phyloP scores from a whole-genome alignment of 2,113 vertebrate species.

The Dinomys branickii region DNA sequence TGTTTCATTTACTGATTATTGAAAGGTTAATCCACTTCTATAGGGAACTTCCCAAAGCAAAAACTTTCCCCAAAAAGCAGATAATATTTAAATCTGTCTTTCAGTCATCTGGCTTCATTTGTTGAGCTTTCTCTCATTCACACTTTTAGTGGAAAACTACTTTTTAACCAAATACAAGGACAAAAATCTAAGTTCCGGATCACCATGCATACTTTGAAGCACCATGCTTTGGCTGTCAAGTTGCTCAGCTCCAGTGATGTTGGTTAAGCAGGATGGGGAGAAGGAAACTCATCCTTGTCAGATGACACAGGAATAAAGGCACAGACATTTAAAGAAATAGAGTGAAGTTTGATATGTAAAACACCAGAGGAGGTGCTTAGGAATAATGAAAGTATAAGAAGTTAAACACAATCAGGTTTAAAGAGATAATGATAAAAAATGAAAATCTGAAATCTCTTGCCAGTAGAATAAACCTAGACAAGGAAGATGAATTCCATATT shows the following conservation, averaged over 20 bases:
- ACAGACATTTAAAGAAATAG: constrained; percentile 69
- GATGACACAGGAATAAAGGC: constrained; percentile 29
- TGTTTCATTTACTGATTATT: neutral
- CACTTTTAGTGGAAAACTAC: constrained; percentile 9
- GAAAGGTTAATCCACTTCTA: neutral
- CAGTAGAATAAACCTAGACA: constrained; percentile 67
- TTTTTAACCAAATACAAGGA: constrained; percentile 22
- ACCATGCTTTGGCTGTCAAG: neutral
- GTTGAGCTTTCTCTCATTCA: neutral
- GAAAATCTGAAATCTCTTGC: constrained; percentile 77
- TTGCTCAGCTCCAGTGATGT: neutral
- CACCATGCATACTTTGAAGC: neutral
- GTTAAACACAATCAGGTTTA: constrained; percentile 80
- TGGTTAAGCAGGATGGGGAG: neutral
- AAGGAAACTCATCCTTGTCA: neutral
- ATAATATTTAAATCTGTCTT: neutral
- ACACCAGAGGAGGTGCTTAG: constrained; percentile 40
- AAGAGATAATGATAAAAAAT: constrained; percentile 80
- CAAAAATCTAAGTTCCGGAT: neutral
- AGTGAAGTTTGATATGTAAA: constrained; percentile 66
- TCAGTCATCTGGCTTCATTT: neutral
- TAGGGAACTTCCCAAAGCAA: neutral
- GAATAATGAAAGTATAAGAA: constrained; percentile 79
- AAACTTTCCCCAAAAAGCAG: neutral
- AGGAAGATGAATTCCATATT: constrained; percentile 70